Conservation (phyloP, 2,113 vertebrate species). For the Hippocampus mohnikei region DNA sequence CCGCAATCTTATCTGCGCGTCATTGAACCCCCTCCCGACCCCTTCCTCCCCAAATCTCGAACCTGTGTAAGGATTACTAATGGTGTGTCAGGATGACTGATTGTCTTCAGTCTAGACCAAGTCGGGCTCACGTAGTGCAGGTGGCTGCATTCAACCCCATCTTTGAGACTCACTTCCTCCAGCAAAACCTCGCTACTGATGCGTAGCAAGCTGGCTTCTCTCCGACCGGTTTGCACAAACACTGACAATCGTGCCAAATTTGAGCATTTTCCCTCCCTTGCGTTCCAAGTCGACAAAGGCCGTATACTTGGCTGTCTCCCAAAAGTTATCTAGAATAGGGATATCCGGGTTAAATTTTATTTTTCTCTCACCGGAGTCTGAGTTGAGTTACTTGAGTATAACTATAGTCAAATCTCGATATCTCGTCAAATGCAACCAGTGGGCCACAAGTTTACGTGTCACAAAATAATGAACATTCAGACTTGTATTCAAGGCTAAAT, state of each 20-base stretch:
- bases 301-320: background rate
- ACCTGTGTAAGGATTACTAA: conserved; percentile 35
- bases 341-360: background rate
- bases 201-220: background rate
- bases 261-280: background rate
- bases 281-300: background rate
- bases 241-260: background rate
- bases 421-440: background rate
- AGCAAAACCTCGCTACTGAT: conserved; percentile 9
- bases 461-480: no score
- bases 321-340: background rate
- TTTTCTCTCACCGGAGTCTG: background rate
- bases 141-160: conserved; percentile 23
- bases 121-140: conserved; percentile 34
- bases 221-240: background rate
- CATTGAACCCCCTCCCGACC: background rate
- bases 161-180: background rate
- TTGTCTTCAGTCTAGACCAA: conserved; percentile 44
- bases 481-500: no score
- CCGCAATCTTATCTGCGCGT: conserved; percentile 16
- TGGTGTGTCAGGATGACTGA: conserved; percentile 50
- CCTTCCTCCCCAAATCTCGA: conserved; percentile 18
- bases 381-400: background rate
- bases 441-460: no score
- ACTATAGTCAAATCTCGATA: background rate